A percentile compares a stretch with the other conserved stretches of the same genome.
Evolutionary conservation across 2,113 vertebrate genomes (phyloP).

Genomic region (Burhinus bistriatus): DNA sequence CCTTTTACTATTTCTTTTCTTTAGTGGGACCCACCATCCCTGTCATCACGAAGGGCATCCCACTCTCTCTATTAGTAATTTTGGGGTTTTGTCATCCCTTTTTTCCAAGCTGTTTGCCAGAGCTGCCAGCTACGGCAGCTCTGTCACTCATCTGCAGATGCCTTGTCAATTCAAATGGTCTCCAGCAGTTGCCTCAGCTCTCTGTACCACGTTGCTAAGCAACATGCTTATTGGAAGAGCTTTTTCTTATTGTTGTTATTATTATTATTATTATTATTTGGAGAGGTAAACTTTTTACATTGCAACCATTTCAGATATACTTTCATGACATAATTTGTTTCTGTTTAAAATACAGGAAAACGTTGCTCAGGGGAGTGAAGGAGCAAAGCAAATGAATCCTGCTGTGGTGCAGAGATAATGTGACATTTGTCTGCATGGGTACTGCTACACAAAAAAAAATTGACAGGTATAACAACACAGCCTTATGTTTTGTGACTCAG

Average conservation of each 20-base stretch:
- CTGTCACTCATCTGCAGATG: background rate
- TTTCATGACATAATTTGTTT: constrained; percentile 44
- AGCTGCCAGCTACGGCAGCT: background rate
- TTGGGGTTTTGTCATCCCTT: background rate
- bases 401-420: constrained; percentile 56
- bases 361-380: background rate
- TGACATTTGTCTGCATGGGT: constrained; percentile 44
- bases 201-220: constrained; percentile 67
- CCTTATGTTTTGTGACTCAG: background rate
- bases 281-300: constrained; percentile 39
- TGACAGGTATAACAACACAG: constrained; percentile 31
- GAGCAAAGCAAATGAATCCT: constrained; percentile 31
- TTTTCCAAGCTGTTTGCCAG: background rate
- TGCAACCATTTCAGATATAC: constrained; percentile 22
- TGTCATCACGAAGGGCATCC: background rate
- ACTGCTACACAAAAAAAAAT: background rate
- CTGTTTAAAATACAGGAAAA: constrained; percentile 31
- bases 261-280: constrained; percentile 39
- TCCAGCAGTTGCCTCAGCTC: constrained; percentile 27
- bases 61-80: background rate
- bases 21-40: background rate
- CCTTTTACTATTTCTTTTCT: background rate
- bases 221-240: constrained; percentile 51
- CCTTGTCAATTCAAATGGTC: constrained; percentile 43
- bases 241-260: constrained; percentile 48